A percentile compares a stretch with the other conserved stretches of the same genome.
Conservation (phyloP, 2,113 vertebrate species). For the Chascanopsetta lugubris region DNA sequence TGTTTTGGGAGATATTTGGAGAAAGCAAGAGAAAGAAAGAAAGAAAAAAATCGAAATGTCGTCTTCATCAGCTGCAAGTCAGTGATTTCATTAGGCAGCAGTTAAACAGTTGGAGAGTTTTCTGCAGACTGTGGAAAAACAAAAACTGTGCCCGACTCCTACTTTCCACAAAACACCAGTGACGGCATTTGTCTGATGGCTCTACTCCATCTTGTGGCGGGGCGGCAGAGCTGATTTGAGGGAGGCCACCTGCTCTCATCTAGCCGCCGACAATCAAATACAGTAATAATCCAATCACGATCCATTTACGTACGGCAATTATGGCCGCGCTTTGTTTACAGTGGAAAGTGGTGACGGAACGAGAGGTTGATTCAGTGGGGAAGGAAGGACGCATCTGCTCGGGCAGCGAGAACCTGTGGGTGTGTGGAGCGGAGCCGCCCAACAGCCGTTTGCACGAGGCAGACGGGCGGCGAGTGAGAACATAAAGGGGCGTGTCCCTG, state of each 20-base stretch:
- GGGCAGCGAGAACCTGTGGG: constrained; percentile 8
- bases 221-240: constrained; percentile 47
- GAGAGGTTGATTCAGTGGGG: constrained; percentile 74
- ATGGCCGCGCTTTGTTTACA: constrained; percentile 77
- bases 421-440: neutral
- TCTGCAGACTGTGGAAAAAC: constrained; percentile 1
- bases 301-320: constrained; percentile 73
- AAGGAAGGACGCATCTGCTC: constrained; percentile 58
- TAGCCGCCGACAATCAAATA: constrained; percentile 78
- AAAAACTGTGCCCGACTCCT: neutral
- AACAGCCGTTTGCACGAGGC: neutral
- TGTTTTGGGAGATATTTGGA: constrained; percentile 20
- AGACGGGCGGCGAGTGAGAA: too few species aligned
- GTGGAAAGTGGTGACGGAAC: constrained; percentile 71
- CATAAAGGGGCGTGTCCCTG: too few species aligned
- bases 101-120: constrained; percentile 6
- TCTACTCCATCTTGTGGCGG: constrained; percentile 56
- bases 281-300: constrained; percentile 78
- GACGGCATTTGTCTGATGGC: neutral
- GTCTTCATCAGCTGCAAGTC: constrained; percentile 18
- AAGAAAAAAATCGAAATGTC: constrained; percentile 28
- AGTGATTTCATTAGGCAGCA: constrained; percentile 18
- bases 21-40: constrained; percentile 7
- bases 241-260: constrained; percentile 76
- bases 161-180: constrained; percentile 18